These are phyloP conservation scores for Dorcus parallelipipedus DNA, from an alignment of 2,888 invertebrate species.

Conservation along the genomic window DNA sequence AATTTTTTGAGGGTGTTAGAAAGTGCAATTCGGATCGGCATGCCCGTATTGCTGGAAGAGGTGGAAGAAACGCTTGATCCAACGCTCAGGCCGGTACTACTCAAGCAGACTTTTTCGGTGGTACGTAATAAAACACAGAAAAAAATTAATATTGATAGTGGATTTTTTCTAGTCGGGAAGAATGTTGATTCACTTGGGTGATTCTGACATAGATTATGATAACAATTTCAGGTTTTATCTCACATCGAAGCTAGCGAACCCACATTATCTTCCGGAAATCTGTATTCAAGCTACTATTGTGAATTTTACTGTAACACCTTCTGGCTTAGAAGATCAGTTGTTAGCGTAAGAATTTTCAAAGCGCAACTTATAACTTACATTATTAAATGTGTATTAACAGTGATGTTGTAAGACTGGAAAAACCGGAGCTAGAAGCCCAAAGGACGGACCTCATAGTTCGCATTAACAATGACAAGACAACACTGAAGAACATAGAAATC, in stretches of 20 bases:
- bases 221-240: constrained; percentile 81
- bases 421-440: constrained; percentile 80
- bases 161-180: constrained; percentile 62
- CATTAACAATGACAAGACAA: constrained; percentile 82
- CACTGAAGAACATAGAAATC: constrained; percentile 82
- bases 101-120: constrained; percentile 74
- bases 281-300: constrained; percentile 90
- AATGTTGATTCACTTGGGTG: constrained; percentile 78
- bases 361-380: neutral
- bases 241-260: constrained; percentile 89
- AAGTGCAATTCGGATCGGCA: constrained; percentile 77
- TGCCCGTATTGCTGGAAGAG: constrained; percentile 84
- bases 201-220: constrained; percentile 87
- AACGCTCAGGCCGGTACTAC: constrained; percentile 75
- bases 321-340: constrained; percentile 88
- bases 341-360: constrained; percentile 67
- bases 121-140: neutral
- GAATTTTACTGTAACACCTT: constrained; percentile 88
- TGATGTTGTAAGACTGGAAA: constrained; percentile 86
- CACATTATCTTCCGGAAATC: constrained; percentile 89
- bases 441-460: constrained; percentile 79
- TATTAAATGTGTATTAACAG: constrained; percentile 43
- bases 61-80: constrained; percentile 86
- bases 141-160: neutral
- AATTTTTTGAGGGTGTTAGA: constrained; percentile 76